phyloP scores from a whole-genome alignment of 53 echinoderm and acorn worm genomes.

The Holothuria leucospilota region DNA sequence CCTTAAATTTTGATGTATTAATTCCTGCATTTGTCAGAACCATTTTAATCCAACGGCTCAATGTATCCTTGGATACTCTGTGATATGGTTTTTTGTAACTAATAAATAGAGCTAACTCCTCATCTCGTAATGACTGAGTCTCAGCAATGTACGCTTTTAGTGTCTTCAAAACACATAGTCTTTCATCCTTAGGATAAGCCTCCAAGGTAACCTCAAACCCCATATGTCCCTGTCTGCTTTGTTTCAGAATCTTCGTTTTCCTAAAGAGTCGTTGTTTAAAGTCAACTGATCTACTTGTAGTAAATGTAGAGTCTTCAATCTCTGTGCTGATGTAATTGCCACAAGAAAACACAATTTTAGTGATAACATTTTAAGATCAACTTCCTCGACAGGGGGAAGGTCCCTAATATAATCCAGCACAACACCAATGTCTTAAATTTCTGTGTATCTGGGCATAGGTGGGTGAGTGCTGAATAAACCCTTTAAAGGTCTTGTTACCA shows the following conservation, averaged over 20 bases:
- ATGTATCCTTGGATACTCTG: neutral
- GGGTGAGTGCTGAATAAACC: constrained; percentile 36
- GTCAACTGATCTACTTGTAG: constrained; percentile 16
- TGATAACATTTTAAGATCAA: constrained; percentile 1
- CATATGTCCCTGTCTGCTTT: too few species aligned
- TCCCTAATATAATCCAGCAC: constrained; percentile 33
- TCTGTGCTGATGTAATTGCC: constrained; percentile 37
- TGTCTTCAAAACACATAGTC: neutral
- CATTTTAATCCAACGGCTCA: neutral
- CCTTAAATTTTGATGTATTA: neutral
- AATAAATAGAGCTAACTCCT: neutral
- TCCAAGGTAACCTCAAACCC: too few species aligned
- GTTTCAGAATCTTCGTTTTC: too few species aligned
- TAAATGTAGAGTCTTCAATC: constrained; percentile 27
- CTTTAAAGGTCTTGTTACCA: constrained; percentile 30
- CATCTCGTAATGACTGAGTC: neutral
- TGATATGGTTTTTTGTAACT: neutral
- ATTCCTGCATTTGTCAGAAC: neutral
- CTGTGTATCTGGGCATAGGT: constrained; percentile 38
- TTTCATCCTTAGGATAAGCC: neutral
- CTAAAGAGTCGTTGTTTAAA: neutral
- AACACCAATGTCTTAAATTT: constrained; percentile 28
- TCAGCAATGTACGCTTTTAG: neutral
- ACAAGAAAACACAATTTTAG: constrained; percentile 27
- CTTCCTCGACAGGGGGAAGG: neutral